phyloP scores from a whole-genome alignment of 2,888 invertebrate species.

The Biston stratarius region DNA sequence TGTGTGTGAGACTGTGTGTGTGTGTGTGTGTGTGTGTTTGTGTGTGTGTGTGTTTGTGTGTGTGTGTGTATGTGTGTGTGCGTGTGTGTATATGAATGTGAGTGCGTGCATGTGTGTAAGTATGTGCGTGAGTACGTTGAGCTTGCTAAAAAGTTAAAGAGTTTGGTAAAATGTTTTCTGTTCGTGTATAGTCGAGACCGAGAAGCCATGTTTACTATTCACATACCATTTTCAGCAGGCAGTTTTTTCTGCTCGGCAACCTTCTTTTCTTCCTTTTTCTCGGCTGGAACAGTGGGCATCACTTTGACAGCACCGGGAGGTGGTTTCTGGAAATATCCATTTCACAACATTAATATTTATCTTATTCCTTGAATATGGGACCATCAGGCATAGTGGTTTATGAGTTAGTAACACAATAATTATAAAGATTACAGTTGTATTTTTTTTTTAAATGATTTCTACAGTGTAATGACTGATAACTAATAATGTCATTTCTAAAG shows the following conservation, averaged over 20 bases:
- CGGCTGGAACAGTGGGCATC: conserved; percentile 89
- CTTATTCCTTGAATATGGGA: background rate
- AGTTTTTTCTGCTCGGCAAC: conserved; percentile 67
- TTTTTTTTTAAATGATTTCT: conserved; percentile 4
- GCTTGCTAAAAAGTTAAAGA: too few relatives aligned
- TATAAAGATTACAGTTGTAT: background rate
- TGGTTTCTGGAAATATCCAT: conserved; percentile 89
- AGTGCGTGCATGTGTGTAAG: too few relatives aligned
- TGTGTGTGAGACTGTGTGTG: too few relatives aligned
- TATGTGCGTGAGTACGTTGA: too few relatives aligned
- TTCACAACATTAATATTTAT: background rate
- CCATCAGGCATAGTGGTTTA: background rate
- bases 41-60: too few relatives aligned
- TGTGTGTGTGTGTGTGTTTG: too few relatives aligned
- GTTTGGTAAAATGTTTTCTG: too few relatives aligned
- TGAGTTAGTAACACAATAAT: background rate
- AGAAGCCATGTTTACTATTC: too few relatives aligned
- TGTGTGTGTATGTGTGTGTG: too few relatives aligned
- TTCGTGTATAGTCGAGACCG: too few relatives aligned
- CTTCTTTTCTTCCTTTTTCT: conserved; percentile 82
- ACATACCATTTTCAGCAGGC: conserved; percentile 77
- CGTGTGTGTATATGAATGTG: too few relatives aligned
- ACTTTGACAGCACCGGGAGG: conserved; percentile 93
- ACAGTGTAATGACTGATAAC: conserved; percentile 16
- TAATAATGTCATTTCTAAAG: conserved; percentile 3